Conservation (phyloP, 1,140 invertebrate species). For the Palaemon carinicauda region DNA sequence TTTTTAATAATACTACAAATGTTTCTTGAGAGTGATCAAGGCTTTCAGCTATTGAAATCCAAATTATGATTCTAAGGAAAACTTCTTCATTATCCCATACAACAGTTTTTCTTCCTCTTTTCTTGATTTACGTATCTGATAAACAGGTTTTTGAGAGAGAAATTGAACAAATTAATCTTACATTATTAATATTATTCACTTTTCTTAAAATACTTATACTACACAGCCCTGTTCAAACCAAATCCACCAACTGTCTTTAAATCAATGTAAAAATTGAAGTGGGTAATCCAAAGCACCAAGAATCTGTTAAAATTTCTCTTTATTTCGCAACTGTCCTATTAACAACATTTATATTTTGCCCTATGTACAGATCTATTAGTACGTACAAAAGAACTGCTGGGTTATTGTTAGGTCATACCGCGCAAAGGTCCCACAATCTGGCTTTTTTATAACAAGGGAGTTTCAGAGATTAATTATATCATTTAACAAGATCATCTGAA, state of each 20-base stretch:
- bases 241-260: not conserved
- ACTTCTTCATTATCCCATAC: too few species aligned
- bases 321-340: conserved; percentile 55
- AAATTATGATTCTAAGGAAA: too few species aligned
- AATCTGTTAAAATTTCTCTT: conserved; percentile 56
- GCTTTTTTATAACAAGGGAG: conserved; percentile 26
- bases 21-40: too few species aligned
- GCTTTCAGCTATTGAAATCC: too few species aligned
- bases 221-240: too few species aligned
- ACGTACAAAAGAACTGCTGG: conserved; percentile 49
- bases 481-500: not conserved
- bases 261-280: not conserved
- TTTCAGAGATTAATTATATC: not conserved
- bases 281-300: not conserved
- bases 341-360: conserved; percentile 55
- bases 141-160: too few species aligned
- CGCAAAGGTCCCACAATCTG: conserved; percentile 39
- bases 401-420: conserved; percentile 45
- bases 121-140: too few species aligned
- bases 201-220: not conserved
- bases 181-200: too few species aligned
- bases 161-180: too few species aligned
- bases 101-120: too few species aligned
- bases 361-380: conserved; percentile 56
- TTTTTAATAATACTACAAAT: too few species aligned